Conservation (phyloP, 2,113 vertebrate species). For the Microtus montanus region DNA sequence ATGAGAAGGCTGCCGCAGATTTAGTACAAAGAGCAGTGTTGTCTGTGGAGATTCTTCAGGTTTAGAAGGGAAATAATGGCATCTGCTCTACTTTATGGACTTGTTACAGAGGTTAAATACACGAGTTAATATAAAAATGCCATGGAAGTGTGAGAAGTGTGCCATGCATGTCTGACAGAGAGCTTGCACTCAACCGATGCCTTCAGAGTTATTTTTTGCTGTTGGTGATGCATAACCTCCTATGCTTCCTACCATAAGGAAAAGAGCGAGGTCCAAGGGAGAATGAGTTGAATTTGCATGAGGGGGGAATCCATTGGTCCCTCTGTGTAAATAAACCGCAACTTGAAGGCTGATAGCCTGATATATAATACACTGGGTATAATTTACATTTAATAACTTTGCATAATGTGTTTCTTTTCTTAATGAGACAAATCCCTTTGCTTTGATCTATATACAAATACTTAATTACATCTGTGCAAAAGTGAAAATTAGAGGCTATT, state of each 20-base stretch:
- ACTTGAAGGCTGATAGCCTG: background rate
- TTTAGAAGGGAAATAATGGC: slow-evolving; percentile 31
- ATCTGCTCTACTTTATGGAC: slow-evolving; percentile 50
- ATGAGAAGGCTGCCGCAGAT: slow-evolving; percentile 18
- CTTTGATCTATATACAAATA: background rate
- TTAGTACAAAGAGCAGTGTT: slow-evolving; percentile 27
- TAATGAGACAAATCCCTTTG: slow-evolving; percentile 3
- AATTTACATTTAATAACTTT: slow-evolving; percentile 48
- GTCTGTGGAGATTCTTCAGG: slow-evolving; percentile 22
- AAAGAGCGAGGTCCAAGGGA: background rate
- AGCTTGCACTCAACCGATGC: background rate
- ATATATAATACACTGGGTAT: background rate
- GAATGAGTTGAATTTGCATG: background rate
- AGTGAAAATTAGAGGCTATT: slow-evolving; percentile 38
- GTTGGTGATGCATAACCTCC: slow-evolving; percentile 14
- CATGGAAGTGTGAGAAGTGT: slow-evolving; percentile 14
- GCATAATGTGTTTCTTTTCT: background rate
- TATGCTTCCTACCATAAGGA: background rate
- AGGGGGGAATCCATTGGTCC: background rate
- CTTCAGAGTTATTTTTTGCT: slow-evolving; percentile 39
- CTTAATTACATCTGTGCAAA: slow-evolving; percentile 26
- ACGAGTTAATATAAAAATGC: slow-evolving; percentile 48
- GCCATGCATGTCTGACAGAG: background rate
- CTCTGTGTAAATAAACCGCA: slow-evolving; percentile 22
- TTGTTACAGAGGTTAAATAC: slow-evolving; percentile 10